These are phyloP conservation scores for Saguinus imperator DNA, from an alignment of 2,113 vertebrate species.

Conservation along the genomic window DNA sequence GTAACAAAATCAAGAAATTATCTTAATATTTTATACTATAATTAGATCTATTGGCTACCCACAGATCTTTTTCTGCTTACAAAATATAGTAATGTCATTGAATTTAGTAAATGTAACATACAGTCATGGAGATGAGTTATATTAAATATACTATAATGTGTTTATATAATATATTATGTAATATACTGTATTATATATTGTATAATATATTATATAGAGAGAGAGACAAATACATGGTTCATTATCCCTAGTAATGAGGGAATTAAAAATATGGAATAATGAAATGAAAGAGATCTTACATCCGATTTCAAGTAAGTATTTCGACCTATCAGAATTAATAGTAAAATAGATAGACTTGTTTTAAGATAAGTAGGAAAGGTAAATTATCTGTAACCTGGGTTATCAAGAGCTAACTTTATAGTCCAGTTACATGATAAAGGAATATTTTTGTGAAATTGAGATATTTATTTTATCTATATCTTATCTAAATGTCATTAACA, in stretches of 20 bases:
- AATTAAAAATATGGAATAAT: neutral
- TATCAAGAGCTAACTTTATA: neutral
- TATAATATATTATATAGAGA: too few relatives aligned
- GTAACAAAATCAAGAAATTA: neutral
- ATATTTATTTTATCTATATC: neutral
- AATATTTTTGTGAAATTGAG: neutral
- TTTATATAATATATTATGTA: too few relatives aligned
- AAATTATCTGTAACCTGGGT: neutral
- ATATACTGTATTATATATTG: too few relatives aligned
- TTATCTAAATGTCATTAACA: neutral
- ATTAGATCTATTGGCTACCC: neutral
- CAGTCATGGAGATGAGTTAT: neutral
- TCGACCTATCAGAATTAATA: neutral
- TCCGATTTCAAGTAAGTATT: neutral
- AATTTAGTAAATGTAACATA: slow-evolving; percentile 21
- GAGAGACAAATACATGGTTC: neutral
- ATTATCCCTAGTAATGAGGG: neutral
- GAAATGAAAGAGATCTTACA: neutral
- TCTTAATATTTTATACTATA: neutral
- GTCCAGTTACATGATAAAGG: neutral
- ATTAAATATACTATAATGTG: neutral
- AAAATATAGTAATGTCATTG: neutral
- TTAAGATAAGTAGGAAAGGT: slow-evolving; percentile 16
- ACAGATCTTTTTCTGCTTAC: neutral
- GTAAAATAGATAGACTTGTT: neutral